Conservation (phyloP, 2,797 vertebrate genomes). For the Apogon talboti region DNA sequence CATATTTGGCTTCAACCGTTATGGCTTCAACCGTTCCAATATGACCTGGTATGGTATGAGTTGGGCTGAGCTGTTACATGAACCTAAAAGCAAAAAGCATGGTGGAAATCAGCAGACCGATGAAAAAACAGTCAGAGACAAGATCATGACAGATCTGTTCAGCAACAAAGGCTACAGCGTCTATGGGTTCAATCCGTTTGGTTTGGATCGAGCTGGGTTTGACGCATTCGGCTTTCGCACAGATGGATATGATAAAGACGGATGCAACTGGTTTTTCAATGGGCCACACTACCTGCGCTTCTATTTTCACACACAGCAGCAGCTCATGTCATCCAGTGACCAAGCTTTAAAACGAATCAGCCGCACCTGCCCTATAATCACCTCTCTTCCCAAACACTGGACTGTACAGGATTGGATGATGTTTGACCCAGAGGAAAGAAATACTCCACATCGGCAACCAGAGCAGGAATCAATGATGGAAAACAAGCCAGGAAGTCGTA, state of each 20-base stretch:
- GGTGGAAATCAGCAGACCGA: neutral
- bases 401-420: constrained; percentile 62
- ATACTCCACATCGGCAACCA: constrained; percentile 18
- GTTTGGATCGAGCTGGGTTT: constrained; percentile 61
- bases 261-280: constrained; percentile 69
- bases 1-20: constrained; percentile 60
- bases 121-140: constrained; percentile 1
- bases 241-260: constrained; percentile 69
- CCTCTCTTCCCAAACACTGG: constrained; percentile 57
- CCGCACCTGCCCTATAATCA: constrained; percentile 63
- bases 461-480: constrained; percentile 42
- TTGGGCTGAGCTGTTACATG: constrained; percentile 33
- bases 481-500: constrained; percentile 32
- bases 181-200: constrained; percentile 61
- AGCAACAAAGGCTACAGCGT: constrained; percentile 48
- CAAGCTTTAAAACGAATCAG: constrained; percentile 43
- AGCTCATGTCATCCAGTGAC: constrained; percentile 53
- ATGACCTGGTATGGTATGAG: constrained; percentile 59
- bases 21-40: constrained; percentile 60
- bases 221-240: constrained; percentile 68
- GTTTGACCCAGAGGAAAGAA: constrained; percentile 18
- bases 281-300: constrained; percentile 71
- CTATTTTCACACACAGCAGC: constrained; percentile 67
- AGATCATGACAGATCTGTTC: constrained; percentile 47
- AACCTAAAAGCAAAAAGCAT: neutral